Evolutionary conservation across 2,888 invertebrate genomes (phyloP).

Genomic region (Ochropleura leucogaster): DNA sequence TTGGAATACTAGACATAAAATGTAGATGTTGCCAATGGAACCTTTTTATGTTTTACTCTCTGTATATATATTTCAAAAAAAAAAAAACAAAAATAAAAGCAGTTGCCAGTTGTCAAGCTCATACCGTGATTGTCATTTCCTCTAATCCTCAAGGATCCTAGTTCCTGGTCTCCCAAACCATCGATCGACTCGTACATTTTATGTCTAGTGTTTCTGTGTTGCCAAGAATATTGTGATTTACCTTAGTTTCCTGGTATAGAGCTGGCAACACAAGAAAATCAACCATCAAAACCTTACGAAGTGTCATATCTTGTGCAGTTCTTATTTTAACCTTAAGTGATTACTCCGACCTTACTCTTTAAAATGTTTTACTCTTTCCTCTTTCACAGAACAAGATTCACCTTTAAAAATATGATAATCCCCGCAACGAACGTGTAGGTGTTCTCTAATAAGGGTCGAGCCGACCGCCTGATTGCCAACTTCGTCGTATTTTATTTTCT

Average conservation of each 20-base stretch:
- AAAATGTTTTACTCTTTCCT: slow-evolving; percentile 1
- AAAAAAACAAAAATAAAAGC: too few relatives aligned
- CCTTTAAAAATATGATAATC: slow-evolving; percentile 62
- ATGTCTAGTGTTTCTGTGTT: background rate
- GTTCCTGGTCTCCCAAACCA: too few relatives aligned
- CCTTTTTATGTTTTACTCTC: too few relatives aligned
- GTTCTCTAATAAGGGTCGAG: slow-evolving; percentile 72
- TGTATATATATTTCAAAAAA: too few relatives aligned
- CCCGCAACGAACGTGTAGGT: slow-evolving; percentile 66
- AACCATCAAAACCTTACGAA: background rate
- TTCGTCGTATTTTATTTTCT: slow-evolving; percentile 55
- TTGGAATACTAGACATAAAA: too few relatives aligned
- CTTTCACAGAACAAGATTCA: slow-evolving; percentile 15
- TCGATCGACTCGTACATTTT: too few relatives aligned
- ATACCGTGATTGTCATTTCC: too few relatives aligned
- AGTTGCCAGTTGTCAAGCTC: too few relatives aligned
- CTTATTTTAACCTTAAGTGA: slow-evolving; percentile 7
- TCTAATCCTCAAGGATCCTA: too few relatives aligned
- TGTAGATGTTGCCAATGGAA: too few relatives aligned
- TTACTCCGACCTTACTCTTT: slow-evolving; percentile 8
- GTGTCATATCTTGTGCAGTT: background rate
- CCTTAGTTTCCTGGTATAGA: background rate
- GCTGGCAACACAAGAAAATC: background rate
- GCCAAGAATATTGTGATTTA: background rate
- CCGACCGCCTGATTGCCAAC: slow-evolving; percentile 59